Evolutionary conservation across 23 tunicate species (phyloP).

Genomic region (Halocynthia aurantium): DNA sequence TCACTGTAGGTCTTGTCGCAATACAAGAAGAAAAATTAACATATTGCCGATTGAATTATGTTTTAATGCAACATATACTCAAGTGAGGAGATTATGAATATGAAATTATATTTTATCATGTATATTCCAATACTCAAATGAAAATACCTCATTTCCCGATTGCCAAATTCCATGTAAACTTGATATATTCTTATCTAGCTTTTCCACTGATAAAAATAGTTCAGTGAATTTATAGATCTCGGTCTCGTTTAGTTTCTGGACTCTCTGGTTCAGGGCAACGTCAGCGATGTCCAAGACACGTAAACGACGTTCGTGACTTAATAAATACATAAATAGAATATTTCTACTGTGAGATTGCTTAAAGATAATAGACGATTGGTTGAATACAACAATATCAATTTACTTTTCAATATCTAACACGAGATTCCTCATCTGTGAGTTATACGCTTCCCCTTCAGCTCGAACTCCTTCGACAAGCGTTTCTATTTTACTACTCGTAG

Average conservation of each 20-base stretch:
- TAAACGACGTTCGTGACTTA: background rate
- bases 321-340: background rate
- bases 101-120: no score
- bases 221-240: background rate
- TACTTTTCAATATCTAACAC: background rate
- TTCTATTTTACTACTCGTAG: background rate
- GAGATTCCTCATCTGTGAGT: background rate
- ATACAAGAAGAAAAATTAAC: no score
- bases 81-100: no score
- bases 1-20: no score
- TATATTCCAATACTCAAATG: no score
- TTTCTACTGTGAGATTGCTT: no score
- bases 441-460: background rate
- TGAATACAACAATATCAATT: background rate
- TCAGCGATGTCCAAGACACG: background rate
- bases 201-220: background rate
- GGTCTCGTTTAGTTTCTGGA: background rate
- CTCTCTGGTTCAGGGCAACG: background rate
- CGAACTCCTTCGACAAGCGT: background rate
- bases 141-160: no score
- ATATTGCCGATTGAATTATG: no score
- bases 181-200: background rate
- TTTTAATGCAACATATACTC: no score
- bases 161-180: background rate
- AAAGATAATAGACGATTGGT: no score